phyloP scores from a whole-genome alignment of 2,113 vertebrate species.

The Callocephalon fimbriatum region DNA sequence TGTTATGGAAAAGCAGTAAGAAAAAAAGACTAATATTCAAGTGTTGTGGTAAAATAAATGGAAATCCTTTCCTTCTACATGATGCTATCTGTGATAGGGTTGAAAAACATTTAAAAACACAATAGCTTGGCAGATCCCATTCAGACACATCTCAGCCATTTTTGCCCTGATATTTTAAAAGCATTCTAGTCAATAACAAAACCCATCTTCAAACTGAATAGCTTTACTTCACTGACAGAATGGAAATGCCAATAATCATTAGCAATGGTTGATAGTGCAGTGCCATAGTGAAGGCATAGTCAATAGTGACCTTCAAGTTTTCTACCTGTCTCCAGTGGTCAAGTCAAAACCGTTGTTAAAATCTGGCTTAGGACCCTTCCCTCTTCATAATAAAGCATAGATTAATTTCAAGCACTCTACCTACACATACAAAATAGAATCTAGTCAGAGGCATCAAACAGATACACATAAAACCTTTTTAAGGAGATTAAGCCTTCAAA shows the following conservation, averaged over 20 bases:
- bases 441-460: background rate
- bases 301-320: background rate
- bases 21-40: no score
- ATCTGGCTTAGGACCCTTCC: background rate
- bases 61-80: background rate
- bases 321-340: background rate
- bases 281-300: background rate
- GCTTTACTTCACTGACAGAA: background rate
- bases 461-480: background rate
- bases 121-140: background rate
- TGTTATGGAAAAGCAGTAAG: no score
- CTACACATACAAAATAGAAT: background rate
- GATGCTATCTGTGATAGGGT: rapidly evolving
- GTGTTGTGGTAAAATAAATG: no score
- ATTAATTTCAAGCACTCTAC: background rate
- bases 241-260: background rate
- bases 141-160: background rate
- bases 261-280: background rate
- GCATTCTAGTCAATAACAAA: background rate
- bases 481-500: background rate
- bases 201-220: background rate
- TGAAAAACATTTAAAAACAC: background rate
- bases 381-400: background rate
- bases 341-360: background rate
- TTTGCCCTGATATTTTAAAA: background rate